Conservation (phyloP, 2,888 invertebrate species). For the Mesoligia furuncula region DNA sequence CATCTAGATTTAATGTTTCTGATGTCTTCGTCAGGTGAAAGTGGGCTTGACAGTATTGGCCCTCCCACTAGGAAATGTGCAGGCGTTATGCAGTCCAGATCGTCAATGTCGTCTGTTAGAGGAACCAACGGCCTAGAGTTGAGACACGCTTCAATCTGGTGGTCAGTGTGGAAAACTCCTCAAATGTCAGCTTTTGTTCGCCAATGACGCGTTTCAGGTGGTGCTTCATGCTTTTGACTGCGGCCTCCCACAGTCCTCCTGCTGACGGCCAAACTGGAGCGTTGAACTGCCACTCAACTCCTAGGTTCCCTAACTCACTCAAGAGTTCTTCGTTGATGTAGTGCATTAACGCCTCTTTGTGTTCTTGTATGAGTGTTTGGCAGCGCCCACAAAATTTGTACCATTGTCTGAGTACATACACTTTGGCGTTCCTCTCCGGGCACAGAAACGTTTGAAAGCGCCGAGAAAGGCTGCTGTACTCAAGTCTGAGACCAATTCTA, state of each 20-base stretch:
- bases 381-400: not conserved
- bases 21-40: too few relatives aligned
- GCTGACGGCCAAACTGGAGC: constrained; percentile 8
- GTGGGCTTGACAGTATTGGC: not conserved
- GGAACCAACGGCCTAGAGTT: not conserved
- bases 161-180: not conserved
- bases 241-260: not conserved
- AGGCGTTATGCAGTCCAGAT: constrained; percentile 1
- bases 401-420: not conserved
- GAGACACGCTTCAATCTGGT: constrained; percentile 4
- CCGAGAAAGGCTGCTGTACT: not conserved
- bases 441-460: not conserved
- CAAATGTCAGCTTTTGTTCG: not conserved
- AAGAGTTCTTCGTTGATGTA: not conserved
- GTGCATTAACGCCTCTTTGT: not conserved
- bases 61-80: constrained; percentile 8
- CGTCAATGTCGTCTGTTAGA: not conserved
- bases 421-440: constrained; percentile 1
- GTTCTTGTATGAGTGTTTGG: not conserved
- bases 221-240: constrained; percentile 11
- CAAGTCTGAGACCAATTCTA: too few relatives aligned
- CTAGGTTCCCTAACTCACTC: not conserved
- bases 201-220: not conserved
- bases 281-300: not conserved
- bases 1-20: too few relatives aligned